Conservation (phyloP, 23 tunicate genomes). For the Aplidium turbinatum region DNA sequence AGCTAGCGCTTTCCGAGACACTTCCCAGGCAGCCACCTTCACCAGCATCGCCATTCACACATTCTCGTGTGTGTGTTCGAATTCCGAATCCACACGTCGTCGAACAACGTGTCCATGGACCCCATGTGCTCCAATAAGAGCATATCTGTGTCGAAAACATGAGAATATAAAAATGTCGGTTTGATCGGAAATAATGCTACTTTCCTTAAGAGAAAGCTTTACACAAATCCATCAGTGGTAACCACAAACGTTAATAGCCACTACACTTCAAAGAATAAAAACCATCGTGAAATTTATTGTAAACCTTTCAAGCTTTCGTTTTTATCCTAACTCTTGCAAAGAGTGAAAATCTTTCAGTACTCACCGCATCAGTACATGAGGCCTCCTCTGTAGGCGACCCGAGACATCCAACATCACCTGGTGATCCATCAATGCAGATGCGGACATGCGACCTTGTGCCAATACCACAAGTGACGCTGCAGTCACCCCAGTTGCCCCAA, state of each 20-base stretch:
- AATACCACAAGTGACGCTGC: constrained; percentile 46
- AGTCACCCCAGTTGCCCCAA: constrained; percentile 41
- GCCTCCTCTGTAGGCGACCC: constrained; percentile 28
- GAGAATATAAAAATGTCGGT: too few species aligned
- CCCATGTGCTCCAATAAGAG: constrained; percentile 31
- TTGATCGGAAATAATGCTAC: too few species aligned
- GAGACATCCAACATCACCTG: constrained; percentile 55
- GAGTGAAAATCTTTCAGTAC: too few species aligned
- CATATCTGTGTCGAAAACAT: too few species aligned
- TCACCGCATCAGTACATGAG: background rate
- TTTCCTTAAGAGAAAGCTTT: too few species aligned
- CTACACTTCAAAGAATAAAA: too few species aligned
- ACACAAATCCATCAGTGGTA: too few species aligned
- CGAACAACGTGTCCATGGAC: constrained; percentile 27
- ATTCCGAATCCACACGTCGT: constrained; percentile 51
- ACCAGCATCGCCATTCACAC: constrained; percentile 52
- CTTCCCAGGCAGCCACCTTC: constrained; percentile 43
- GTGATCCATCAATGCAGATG: constrained; percentile 34
- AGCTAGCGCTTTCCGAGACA: constrained; percentile 19
- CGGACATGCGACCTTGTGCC: constrained; percentile 25
- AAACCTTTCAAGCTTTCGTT: too few species aligned
- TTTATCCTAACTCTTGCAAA: too few species aligned
- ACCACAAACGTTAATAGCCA: too few species aligned
- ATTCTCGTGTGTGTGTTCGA: constrained; percentile 29
- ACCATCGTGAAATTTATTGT: too few species aligned